Base-by-base conservation (phyloP, 2,113 vertebrate species). In the Empidonax alnorum region DNA sequence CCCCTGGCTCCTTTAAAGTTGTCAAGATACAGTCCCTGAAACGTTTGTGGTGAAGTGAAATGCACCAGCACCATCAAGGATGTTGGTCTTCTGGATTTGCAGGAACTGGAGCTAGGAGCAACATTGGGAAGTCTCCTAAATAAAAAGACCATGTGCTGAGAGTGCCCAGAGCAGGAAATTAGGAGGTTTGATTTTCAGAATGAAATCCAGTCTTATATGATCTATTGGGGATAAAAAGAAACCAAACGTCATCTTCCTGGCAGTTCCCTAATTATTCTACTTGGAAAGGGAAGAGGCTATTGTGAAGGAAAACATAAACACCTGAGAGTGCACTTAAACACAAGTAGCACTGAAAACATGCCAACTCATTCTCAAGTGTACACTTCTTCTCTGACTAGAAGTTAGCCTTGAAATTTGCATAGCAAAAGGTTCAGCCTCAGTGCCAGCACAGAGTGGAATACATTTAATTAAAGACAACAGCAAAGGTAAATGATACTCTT, bases 401-500 rank as follows among this genome's bases (percentile, higher is more conserved):
- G 93, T 77, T 92, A 97, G 96, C 89, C 96, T 97, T 87, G 89
- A 96, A 94, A 97, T 98, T 98, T 98, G 96, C 94, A 96, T 97
- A 96, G 95, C 86, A 96, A 96, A 96, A 94, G 93, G 87, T 97
- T 97, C 91, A 92, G 92, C 79, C 78, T 80, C 81, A 97, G 97
- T 96, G 83, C 93, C 93, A 93, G 74, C 80, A 92, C 74, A 88
- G 96, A 92, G 91, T 95, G 87, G 93, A 97, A 98, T 97, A 84
- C 95, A 93, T 97, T 97, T 97, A 98, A 98, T 98, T 98, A 98
- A 97, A 97, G 95, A 86, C 90, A 97, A 96, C 90, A 96, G 93
- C 91, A 97, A 98, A 98, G 91, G 93, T 97, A 96, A 97, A 97
- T 93, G 31, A 96, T 96, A 95, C 82, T 96, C 39, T 88, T 91